Percentiles rank a stretch among this genome's conserved stretches.
Conservation (phyloP, 1,140 invertebrate species). For the Akabosia matsudoensis region DNA sequence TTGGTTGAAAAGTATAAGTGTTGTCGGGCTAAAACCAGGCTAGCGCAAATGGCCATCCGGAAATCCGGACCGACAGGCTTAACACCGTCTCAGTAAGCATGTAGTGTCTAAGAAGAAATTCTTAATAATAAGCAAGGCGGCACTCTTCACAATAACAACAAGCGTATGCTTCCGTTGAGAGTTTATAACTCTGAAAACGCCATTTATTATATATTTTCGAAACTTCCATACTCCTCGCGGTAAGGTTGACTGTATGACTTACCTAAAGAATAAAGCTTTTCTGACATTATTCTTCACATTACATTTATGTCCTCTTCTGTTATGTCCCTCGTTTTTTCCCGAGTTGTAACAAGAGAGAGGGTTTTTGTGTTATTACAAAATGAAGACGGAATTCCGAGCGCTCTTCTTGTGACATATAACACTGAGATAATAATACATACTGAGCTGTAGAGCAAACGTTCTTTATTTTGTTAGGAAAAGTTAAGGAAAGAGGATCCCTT, state of each 20-base stretch:
- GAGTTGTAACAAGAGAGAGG: neutral
- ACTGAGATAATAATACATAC: conserved; percentile 21
- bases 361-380: neutral
- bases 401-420: conserved; percentile 22
- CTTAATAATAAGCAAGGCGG: conserved; percentile 20
- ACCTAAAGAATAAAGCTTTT: neutral
- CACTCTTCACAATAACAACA: neutral
- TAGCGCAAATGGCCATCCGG: too few relatives aligned
- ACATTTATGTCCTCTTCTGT: neutral
- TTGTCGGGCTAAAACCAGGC: too few relatives aligned
- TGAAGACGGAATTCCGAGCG: conserved; percentile 21
- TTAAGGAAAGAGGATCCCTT: conserved; percentile 18
- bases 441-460: conserved; percentile 15
- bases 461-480: conserved; percentile 23
- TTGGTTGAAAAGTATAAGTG: too few relatives aligned
- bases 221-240: too few relatives aligned
- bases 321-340: conserved; percentile 2
- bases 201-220: too few relatives aligned
- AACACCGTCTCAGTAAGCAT: too few relatives aligned
- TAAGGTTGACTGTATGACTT: neutral
- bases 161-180: neutral
- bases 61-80: too few relatives aligned
- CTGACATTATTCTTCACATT: conserved; percentile 8
- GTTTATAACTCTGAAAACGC: too few relatives aligned
- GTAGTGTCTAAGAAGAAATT: neutral